Percentiles rank a stretch among this genome's conserved stretches.
Conservation (phyloP, 2,113 vertebrate species). For the Dolichotis patagonum region DNA sequence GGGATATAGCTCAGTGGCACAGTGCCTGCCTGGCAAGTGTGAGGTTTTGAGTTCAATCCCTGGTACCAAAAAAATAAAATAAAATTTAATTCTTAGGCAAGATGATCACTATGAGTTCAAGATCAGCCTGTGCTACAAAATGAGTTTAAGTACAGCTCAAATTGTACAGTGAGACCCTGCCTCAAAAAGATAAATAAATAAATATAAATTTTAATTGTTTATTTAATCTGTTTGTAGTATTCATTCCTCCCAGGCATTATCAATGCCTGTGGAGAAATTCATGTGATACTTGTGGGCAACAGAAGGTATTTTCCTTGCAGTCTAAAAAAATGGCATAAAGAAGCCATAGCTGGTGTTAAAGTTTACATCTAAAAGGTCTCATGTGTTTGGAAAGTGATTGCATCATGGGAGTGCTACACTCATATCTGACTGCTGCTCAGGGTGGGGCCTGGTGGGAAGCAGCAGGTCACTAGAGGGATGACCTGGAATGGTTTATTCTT, state of each 20-base stretch:
- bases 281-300: background rate
- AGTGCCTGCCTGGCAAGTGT: no score
- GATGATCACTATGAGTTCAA: no score
- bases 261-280: conserved; percentile 22
- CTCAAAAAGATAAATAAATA: no score
- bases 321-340: background rate
- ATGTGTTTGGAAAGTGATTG: background rate
- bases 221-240: conserved; percentile 39
- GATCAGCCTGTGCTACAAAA: no score
- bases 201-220: conserved; percentile 43
- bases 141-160: no score
- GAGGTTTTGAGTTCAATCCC: no score
- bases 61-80: no score
- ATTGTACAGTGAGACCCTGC: no score
- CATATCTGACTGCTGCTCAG: background rate
- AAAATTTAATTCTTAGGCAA: no score
- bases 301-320: background rate
- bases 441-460: background rate
- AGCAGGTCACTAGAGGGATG: no score
- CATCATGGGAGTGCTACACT: background rate
- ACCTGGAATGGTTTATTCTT: background rate
- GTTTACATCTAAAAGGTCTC: background rate
- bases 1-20: no score
- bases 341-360: background rate
- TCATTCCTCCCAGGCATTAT: conserved; percentile 45